These are phyloP conservation scores for Folsomia candida DNA, from an alignment of 2,888 invertebrate species.

Conservation along the genomic window DNA sequence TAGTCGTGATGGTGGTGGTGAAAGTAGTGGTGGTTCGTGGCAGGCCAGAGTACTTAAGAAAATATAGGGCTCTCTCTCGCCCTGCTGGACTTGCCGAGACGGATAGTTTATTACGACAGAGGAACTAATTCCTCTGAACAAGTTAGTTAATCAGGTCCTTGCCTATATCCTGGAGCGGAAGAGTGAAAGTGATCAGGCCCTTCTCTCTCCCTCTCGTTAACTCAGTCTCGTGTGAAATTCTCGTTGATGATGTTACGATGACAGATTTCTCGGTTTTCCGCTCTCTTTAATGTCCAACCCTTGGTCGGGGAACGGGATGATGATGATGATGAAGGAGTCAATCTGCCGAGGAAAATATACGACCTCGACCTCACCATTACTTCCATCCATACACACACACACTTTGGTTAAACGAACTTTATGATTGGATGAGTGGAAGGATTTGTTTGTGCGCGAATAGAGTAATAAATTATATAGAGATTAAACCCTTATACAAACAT, in stretches of 20 bases:
- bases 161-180: not conserved
- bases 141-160: constrained; percentile 13
- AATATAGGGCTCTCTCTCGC: not conserved
- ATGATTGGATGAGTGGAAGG: not conserved
- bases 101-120: not conserved
- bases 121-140: constrained; percentile 5
- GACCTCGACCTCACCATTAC: not conserved
- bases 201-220: constrained; percentile 10
- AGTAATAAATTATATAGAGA: constrained; percentile 1
- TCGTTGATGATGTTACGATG: constrained; percentile 9
- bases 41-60: not conserved
- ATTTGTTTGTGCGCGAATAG: not conserved
- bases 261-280: not conserved
- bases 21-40: not conserved
- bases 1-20: not conserved
- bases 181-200: not conserved
- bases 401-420: not conserved
- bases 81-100: not conserved
- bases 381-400: no score
- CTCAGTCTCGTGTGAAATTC: constrained; percentile 8
- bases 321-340: not conserved
- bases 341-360: not conserved
- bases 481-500: not conserved
- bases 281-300: not conserved
- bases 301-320: not conserved